Evolutionary conservation across 2,797 vertebrate species (phyloP).

Genomic region (Cyprinella venusta): DNA sequence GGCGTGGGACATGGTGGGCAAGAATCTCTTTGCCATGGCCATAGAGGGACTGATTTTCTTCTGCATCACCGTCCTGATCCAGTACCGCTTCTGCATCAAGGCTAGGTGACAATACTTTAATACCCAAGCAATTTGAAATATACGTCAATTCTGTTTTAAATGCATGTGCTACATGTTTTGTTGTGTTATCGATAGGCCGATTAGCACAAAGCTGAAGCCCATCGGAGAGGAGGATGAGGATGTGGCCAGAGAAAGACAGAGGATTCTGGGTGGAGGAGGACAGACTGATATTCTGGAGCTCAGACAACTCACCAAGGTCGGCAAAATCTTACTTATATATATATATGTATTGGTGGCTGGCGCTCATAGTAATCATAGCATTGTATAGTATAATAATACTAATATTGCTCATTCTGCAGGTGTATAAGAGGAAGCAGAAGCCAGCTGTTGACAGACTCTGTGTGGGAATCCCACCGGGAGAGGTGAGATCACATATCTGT

Average conservation of each 20-base stretch:
- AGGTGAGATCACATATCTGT: constrained; percentile 76
- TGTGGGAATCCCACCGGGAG: constrained; percentile 94
- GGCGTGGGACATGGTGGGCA: constrained; percentile 97
- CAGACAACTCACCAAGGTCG: constrained; percentile 86
- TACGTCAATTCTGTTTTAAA: background rate
- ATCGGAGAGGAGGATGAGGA: constrained; percentile 96
- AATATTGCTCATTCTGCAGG: constrained; percentile 70
- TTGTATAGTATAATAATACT: background rate
- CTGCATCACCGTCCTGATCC: constrained; percentile 92
- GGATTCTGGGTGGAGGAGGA: constrained; percentile 89
- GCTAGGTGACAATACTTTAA: constrained; percentile 79
- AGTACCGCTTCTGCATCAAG: constrained; percentile 96
- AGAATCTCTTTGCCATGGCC: constrained; percentile 98
- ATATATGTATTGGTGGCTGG: background rate
- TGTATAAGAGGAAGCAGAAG: constrained; percentile 94
- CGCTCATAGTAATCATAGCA: background rate
- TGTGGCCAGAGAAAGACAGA: constrained; percentile 93
- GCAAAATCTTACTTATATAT: background rate
- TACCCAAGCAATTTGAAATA: background rate
- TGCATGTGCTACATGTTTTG: background rate
- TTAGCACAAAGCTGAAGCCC: constrained; percentile 86
- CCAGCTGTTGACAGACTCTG: constrained; percentile 96
- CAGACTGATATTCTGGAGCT: constrained; percentile 94
- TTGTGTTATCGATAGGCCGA: constrained; percentile 74
- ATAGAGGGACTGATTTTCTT: constrained; percentile 95